phyloP scores from a whole-genome alignment of 2,888 invertebrate species.

The Pachliopta kotzebuea region DNA sequence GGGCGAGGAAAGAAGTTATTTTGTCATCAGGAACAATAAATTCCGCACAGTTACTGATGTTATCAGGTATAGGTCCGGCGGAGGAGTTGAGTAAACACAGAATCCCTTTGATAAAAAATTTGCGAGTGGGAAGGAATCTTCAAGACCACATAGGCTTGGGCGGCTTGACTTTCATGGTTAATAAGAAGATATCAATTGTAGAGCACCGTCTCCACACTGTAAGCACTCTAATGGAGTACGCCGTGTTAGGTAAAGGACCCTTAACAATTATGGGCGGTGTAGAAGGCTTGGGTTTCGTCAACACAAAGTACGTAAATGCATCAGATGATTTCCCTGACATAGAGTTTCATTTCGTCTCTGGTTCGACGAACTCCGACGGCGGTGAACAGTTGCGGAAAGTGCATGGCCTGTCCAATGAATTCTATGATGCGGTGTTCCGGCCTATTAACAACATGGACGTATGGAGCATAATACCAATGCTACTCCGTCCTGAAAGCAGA shows the following conservation, averaged over 20 bases:
- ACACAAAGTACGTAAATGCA: constrained; percentile 90
- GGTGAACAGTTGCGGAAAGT: constrained; percentile 90
- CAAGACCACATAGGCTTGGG: constrained; percentile 95
- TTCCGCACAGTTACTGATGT: constrained; percentile 95
- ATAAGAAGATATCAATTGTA: constrained; percentile 88
- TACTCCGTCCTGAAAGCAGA: constrained; percentile 90
- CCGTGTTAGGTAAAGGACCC: constrained; percentile 90
- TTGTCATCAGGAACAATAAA: constrained; percentile 95
- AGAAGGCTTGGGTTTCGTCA: constrained; percentile 93
- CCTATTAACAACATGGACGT: constrained; percentile 88
- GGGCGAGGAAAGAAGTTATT: constrained; percentile 92
- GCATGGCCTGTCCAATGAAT: constrained; percentile 87
- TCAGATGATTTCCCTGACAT: constrained; percentile 93
- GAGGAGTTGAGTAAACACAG: constrained; percentile 85
- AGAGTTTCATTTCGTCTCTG: constrained; percentile 93
- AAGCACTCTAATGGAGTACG: constrained; percentile 90
- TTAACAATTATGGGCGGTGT: constrained; percentile 93
- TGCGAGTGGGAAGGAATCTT: constrained; percentile 91
- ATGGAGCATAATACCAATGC: constrained; percentile 92
- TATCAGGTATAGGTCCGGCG: constrained; percentile 92
- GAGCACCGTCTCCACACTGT: constrained; percentile 89
- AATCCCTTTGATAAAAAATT: constrained; percentile 90
- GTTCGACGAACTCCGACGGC: constrained; percentile 92
- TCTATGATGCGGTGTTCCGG: constrained; percentile 87
- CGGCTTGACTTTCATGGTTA: constrained; percentile 90